Base-by-base conservation (phyloP, 1,140 invertebrate species). In the Hylyphantes graminicola region DNA sequence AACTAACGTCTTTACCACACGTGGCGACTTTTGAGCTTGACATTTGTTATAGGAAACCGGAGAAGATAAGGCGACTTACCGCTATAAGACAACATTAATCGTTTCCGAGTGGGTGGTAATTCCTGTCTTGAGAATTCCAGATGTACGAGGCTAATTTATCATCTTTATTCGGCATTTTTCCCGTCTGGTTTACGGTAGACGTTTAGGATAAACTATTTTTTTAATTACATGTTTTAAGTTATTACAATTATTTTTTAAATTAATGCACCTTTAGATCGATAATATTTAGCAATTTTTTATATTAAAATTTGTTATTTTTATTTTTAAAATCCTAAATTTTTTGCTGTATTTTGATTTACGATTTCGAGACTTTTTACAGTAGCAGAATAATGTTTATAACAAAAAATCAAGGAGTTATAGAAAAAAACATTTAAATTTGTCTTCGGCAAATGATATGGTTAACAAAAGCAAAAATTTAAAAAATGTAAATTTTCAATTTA, bases 41-140 rank as follows among this genome's bases (percentile, higher is more conserved):
- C 35, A n/a, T 70, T 70, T 70, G 51, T 70, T 70, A 70, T 70
- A 70, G 51, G 68, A 70, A 50, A 70, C 54, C 7, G 68, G 68
- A 54, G 68, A 53, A 53, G 51, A n/a, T 51, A 70, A 35, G 35
- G 68, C 17, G 54, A 54, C 68, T 54, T 70, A 4, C 68, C 68
- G 68, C 50, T 17, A 51, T 17, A 15, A n/a, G 35, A n/a, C 51
- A 8, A 51, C 13, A 70, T 70, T 53, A 70, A 70, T 70, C 51
- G 68, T 70, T 70, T 51, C 68, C 3, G 35, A 70, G 68, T 70
- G 68, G 68, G 68, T 70, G 68, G 68, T 70, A 51, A 53, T n/a
- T 10, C 67, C 17, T 53, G 15, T 53, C 50, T 51, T 51, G 12
- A 35, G 13, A 21, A 53, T 53, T 15, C 50, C 68, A 70, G 68